phyloP scores from a whole-genome alignment of 2,113 vertebrate genomes.

The Pterocles burchelli region DNA sequence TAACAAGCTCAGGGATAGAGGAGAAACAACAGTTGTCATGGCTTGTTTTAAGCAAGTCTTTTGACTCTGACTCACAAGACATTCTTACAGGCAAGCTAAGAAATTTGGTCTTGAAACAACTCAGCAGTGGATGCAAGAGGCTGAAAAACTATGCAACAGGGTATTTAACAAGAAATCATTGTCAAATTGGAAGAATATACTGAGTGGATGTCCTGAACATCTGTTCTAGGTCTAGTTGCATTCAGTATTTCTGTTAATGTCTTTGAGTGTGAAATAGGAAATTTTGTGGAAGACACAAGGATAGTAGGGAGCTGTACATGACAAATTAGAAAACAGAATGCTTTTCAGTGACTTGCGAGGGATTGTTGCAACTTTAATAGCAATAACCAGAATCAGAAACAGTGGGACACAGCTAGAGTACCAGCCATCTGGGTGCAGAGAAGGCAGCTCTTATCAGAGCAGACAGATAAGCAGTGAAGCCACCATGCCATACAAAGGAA shows the following conservation, averaged over 20 bases:
- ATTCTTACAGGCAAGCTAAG: slow-evolving; percentile 20
- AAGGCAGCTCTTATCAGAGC: neutral
- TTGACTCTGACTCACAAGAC: slow-evolving; percentile 56
- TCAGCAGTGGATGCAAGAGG: neutral
- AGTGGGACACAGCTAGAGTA: neutral
- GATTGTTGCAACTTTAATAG: neutral
- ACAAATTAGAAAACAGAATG: neutral
- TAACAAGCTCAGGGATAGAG: slow-evolving; percentile 34
- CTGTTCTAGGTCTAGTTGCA: neutral
- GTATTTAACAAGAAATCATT: neutral
- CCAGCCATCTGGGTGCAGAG: neutral
- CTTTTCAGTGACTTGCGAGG: neutral
- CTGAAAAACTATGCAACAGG: neutral
- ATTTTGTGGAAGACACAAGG: neutral
- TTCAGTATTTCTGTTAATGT: neutral
- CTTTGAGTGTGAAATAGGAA: neutral
- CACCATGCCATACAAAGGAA: neutral
- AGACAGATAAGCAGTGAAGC: neutral
- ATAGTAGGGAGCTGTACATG: neutral
- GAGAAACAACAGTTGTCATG: slow-evolving; percentile 59
- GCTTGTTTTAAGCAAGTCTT: slow-evolving; percentile 56
- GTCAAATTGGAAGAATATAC: neutral
- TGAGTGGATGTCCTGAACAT: neutral
- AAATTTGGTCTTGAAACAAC: slow-evolving; percentile 21
- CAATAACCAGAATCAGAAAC: neutral